phyloP scores from a whole-genome alignment of 1,140 invertebrate species.

The Drosophila saltans region DNA sequence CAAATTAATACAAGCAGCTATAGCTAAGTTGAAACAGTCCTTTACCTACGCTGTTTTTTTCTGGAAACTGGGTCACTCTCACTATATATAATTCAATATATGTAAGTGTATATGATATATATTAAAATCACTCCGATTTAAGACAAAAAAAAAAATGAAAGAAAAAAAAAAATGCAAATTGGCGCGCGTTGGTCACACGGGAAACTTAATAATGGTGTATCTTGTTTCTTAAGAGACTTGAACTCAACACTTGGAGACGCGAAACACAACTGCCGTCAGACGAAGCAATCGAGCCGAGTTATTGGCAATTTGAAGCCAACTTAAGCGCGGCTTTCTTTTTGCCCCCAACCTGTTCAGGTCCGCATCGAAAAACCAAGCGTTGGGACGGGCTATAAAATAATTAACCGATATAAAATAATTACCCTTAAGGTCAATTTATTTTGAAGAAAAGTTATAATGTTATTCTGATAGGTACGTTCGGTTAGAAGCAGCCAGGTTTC shows the following conservation, averaged over 20 bases:
- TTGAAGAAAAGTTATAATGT: no score
- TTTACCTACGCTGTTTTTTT: slow-evolving; percentile 40
- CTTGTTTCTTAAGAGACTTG: slow-evolving; percentile 40
- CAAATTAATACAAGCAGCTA: background rate
- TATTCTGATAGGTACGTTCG: no score
- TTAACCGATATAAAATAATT: background rate
- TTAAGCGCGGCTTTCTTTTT: slow-evolving; percentile 64
- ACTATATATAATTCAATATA: slow-evolving; percentile 17
- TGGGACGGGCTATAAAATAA: background rate
- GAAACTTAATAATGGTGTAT: background rate
- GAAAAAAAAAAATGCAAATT: slow-evolving; percentile 15
- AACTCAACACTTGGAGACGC: slow-evolving; percentile 70
- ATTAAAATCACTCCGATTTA: slow-evolving; percentile 25
- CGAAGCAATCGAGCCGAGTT: slow-evolving; percentile 66
- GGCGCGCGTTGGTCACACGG: slow-evolving; percentile 42
- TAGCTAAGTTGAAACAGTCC: slow-evolving; percentile 5
- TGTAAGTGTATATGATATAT: slow-evolving; percentile 17
- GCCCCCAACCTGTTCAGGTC: slow-evolving; percentile 54
- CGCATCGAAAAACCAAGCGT: background rate
- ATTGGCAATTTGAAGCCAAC: slow-evolving; percentile 61
- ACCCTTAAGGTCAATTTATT: background rate
- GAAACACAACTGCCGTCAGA: slow-evolving; percentile 71
- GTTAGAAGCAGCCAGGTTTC: no score
- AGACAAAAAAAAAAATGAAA: slow-evolving; percentile 24
- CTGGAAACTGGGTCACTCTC: slow-evolving; percentile 25